Conservation (phyloP, 2,888 invertebrate species). For the Sarcophaga caerulescens region DNA sequence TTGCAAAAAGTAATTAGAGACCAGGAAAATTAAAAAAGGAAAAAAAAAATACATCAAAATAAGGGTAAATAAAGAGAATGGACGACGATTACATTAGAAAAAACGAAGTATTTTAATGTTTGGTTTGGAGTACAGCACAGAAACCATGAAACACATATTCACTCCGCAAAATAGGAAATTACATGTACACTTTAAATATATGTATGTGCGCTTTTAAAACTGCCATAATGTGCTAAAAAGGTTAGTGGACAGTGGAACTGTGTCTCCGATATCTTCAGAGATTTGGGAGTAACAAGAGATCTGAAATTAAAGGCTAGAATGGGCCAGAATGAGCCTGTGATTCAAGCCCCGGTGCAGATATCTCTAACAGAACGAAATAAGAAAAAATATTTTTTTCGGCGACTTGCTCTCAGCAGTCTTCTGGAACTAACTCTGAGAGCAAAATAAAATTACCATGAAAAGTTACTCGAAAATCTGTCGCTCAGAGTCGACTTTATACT, state of each 20-base stretch:
- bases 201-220: background rate
- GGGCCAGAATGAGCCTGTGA: too few relatives aligned
- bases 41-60: slow-evolving; percentile 6
- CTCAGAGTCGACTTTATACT: too few relatives aligned
- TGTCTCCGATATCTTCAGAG: background rate
- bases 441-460: too few relatives aligned
- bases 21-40: slow-evolving; percentile 34
- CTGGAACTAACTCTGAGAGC: too few relatives aligned
- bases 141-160: slow-evolving; percentile 2
- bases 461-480: too few relatives aligned
- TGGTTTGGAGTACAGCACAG: slow-evolving; percentile 1
- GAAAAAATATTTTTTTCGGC: too few relatives aligned
- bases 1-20: slow-evolving; percentile 52
- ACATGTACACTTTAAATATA: background rate
- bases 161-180: background rate
- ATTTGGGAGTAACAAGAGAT: too few relatives aligned
- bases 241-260: background rate
- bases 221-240: background rate
- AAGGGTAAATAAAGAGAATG: slow-evolving; percentile 34
- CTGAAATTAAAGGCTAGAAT: too few relatives aligned
- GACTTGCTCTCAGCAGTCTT: too few relatives aligned
- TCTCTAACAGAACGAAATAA: too few relatives aligned
- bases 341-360: too few relatives aligned
- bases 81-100: slow-evolving; percentile 20
- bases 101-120: slow-evolving; percentile 29